Evolutionary conservation across 1,140 invertebrate species (phyloP).

Genomic region (Drosophila azteca): DNA sequence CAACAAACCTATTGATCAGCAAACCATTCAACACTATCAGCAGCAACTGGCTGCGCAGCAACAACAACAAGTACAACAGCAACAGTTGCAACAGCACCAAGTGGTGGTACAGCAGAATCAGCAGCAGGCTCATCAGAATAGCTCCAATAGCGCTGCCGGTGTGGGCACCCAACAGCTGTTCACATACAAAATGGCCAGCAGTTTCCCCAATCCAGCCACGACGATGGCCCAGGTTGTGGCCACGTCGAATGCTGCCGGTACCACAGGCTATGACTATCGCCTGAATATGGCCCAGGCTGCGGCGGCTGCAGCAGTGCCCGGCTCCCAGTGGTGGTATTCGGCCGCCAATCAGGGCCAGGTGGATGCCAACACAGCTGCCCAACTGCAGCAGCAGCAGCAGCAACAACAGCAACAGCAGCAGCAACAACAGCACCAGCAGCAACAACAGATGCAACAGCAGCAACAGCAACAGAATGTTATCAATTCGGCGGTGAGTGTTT

Average conservation of each 20-base stretch:
- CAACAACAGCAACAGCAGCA: conserved; percentile 84
- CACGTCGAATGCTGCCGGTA: conserved; percentile 84
- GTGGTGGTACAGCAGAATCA: conserved; percentile 85
- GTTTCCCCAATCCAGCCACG: conserved; percentile 89
- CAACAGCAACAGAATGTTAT: conserved; percentile 83
- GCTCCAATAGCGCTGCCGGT: conserved; percentile 86
- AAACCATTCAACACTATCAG: conserved; percentile 84
- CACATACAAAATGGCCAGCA: conserved; percentile 92
- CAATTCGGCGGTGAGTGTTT: conserved; percentile 70
- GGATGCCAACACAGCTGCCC: conserved; percentile 83
- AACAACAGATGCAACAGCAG: conserved; percentile 82
- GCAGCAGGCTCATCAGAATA: conserved; percentile 85
- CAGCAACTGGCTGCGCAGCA: conserved; percentile 84
- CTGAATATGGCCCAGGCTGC: conserved; percentile 85
- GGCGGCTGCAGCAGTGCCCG: conserved; percentile 85
- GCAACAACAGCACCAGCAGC: conserved; percentile 84
- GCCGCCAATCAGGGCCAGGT: conserved; percentile 84
- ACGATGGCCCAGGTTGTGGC: conserved; percentile 85
- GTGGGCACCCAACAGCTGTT: conserved; percentile 89
- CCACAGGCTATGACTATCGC: conserved; percentile 86
- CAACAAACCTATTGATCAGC: conserved; percentile 85
- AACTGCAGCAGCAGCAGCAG: conserved; percentile 85
- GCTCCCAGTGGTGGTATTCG: conserved; percentile 88
- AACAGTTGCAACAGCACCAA: conserved; percentile 85
- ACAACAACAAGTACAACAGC: conserved; percentile 85